phyloP scores from a whole-genome alignment of 2,888 invertebrate species.

The Athrips mouffetella region DNA sequence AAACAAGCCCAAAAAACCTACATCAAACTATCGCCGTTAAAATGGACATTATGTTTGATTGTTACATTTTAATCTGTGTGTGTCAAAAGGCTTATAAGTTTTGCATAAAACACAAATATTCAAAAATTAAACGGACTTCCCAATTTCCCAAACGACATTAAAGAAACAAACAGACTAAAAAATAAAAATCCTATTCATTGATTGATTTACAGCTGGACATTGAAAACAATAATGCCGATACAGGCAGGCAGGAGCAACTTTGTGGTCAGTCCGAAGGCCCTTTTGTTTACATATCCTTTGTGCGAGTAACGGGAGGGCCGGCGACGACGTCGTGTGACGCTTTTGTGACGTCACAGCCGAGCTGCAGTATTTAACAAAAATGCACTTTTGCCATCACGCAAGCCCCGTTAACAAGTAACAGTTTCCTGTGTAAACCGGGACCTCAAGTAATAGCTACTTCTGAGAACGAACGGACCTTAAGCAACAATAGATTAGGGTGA shows the following conservation, averaged over 20 bases:
- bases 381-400: conserved; percentile 67
- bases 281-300: conserved; percentile 58
- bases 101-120: too few relatives aligned
- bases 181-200: not conserved
- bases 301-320: conserved; percentile 55
- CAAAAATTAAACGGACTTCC: too few relatives aligned
- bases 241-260: conserved; percentile 55
- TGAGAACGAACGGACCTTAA: conserved; percentile 55
- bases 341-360: conserved; percentile 62
- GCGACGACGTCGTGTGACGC: conserved; percentile 43
- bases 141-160: not conserved
- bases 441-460: conserved; percentile 58
- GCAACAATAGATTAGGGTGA: conserved; percentile 60
- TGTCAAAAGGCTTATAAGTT: too few relatives aligned
- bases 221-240: conserved; percentile 32
- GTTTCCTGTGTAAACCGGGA: conserved; percentile 72
- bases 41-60: too few relatives aligned
- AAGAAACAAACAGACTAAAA: not conserved
- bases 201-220: conserved; percentile 13
- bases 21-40: too few relatives aligned
- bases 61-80: too few relatives aligned
- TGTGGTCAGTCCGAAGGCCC: conserved; percentile 57
- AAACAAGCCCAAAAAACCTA: too few relatives aligned
- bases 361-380: conserved; percentile 57
- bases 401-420: conserved; percentile 62